Conservation (phyloP, 2,888 invertebrate species). For the Falcaria lacertinaria region DNA sequence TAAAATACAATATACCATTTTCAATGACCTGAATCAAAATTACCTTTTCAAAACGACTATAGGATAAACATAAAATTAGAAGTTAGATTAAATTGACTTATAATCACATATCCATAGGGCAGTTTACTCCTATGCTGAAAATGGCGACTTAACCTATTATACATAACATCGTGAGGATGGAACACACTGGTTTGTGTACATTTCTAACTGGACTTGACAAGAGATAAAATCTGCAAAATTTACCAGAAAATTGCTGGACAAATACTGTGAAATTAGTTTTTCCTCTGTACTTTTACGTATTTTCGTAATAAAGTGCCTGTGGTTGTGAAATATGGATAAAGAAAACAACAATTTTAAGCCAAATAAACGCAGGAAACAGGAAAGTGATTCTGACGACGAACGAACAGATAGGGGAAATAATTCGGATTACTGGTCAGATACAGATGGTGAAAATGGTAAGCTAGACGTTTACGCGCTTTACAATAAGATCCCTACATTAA, state of each 20-base stretch:
- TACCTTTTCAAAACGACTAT: too few relatives aligned
- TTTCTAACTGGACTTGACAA: neutral
- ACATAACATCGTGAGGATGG: too few relatives aligned
- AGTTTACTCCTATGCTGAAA: neutral
- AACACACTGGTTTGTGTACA: neutral
- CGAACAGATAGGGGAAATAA: constrained; percentile 41
- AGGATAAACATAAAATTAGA: too few relatives aligned
- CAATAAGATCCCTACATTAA: too few relatives aligned
- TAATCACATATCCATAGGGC: too few relatives aligned
- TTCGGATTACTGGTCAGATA: constrained; percentile 67
- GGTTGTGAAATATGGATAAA: constrained; percentile 48
- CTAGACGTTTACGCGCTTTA: too few relatives aligned
- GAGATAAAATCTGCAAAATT: neutral
- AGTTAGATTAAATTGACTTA: too few relatives aligned
- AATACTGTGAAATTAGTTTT: neutral
- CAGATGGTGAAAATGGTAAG: constrained; percentile 55
- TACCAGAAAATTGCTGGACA: neutral
- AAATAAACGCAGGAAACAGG: constrained; percentile 58
- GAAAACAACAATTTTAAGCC: constrained; percentile 49
- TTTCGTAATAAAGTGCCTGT: neutral
- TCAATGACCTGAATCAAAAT: too few relatives aligned
- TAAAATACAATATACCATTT: too few relatives aligned
- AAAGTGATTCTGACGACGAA: constrained; percentile 45
- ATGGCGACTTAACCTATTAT: too few relatives aligned
- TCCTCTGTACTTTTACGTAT: constrained; percentile 10